phyloP scores from a whole-genome alignment of 2,888 invertebrate genomes.

The Agriotes lineatus region DNA sequence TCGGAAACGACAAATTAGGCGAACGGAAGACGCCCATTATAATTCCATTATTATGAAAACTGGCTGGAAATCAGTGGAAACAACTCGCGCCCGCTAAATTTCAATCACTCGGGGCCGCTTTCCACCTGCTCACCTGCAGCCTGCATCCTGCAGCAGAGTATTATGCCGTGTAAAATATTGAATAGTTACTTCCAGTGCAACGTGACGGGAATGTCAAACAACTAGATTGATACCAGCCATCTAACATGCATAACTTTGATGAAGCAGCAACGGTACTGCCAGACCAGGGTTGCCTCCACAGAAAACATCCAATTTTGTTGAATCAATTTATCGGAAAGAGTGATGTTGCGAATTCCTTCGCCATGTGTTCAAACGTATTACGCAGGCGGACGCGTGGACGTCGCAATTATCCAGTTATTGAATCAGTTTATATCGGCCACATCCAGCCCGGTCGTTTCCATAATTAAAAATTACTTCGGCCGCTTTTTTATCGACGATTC shows the following conservation, averaged over 20 bases:
- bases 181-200: slow-evolving; percentile 59
- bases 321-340: slow-evolving; percentile 54
- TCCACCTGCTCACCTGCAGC: slow-evolving; percentile 20
- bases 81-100: background rate
- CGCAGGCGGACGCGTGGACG: slow-evolving; percentile 40
- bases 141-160: slow-evolving; percentile 25
- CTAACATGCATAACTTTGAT: slow-evolving; percentile 57
- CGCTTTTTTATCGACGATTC: too few relatives aligned
- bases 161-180: slow-evolving; percentile 56
- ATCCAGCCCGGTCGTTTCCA: background rate
- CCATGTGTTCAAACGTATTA: slow-evolving; percentile 37
- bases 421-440: background rate
- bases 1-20: slow-evolving; percentile 5
- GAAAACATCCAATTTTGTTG: slow-evolving; percentile 55
- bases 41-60: background rate
- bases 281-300: slow-evolving; percentile 41
- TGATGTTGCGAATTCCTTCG: slow-evolving; percentile 43
- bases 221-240: slow-evolving; percentile 60
- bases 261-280: slow-evolving; percentile 47
- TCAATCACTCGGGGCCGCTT: slow-evolving; percentile 1
- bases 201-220: slow-evolving; percentile 62
- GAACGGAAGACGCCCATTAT: background rate
- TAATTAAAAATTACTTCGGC: slow-evolving; percentile 1
- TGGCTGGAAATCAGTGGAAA: slow-evolving; percentile 4
- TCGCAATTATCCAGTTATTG: slow-evolving; percentile 36